These are phyloP conservation scores for Cardiocondyla obscurior DNA, from an alignment of 1,140 invertebrate species.

Conservation along the genomic window DNA sequence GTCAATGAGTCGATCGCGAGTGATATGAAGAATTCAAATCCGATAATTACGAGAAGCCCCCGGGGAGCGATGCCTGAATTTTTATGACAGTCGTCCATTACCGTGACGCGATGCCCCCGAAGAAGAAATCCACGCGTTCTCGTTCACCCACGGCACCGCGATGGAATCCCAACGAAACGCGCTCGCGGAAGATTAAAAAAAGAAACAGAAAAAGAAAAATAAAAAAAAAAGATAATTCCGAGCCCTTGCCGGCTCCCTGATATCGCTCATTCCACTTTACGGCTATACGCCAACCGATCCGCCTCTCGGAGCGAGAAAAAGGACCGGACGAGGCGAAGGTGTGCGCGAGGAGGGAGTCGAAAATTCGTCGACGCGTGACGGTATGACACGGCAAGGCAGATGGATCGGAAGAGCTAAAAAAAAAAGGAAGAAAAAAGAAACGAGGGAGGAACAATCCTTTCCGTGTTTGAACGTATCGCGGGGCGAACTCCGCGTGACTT, in stretches of 20 bases:
- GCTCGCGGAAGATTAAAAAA: conserved; percentile 43
- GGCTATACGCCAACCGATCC: neutral
- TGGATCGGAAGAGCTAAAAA: conserved; percentile 44
- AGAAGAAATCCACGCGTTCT: conserved; percentile 16
- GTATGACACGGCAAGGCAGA: conserved; percentile 50
- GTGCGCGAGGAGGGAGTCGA: neutral
- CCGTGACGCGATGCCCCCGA: neutral
- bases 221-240: too few species aligned
- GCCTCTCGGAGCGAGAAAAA: neutral
- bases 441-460: conserved; percentile 55
- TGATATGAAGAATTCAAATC: conserved; percentile 69
- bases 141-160: conserved; percentile 17
- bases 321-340: neutral
- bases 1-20: conserved; percentile 70
- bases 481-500: conserved; percentile 70
- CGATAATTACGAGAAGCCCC: conserved; percentile 61
- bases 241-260: neutral
- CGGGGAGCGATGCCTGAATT: conserved; percentile 44
- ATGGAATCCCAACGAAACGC: conserved; percentile 28
- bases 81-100: conserved; percentile 21
- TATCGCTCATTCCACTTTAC: neutral
- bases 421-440: conserved; percentile 46
- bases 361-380: conserved; percentile 53
- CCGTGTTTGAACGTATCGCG: conserved; percentile 61
- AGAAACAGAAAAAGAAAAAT: too few species aligned